Evolutionary conservation across 2,888 invertebrate genomes (phyloP).

Genomic region (Xanthorhoe designata): DNA sequence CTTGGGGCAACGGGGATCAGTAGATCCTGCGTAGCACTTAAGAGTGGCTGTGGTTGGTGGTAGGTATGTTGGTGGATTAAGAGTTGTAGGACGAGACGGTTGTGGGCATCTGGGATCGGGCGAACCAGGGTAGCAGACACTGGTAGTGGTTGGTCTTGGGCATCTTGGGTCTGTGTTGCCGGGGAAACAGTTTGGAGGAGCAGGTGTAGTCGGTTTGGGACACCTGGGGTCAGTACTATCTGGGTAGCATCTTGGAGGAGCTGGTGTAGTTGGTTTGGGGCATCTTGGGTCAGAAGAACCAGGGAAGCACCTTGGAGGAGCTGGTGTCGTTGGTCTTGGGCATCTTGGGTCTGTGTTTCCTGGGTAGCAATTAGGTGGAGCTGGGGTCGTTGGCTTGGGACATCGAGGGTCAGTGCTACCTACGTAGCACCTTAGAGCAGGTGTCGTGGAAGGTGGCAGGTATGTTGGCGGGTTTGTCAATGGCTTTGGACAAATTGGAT

Average conservation of each 20-base stretch:
- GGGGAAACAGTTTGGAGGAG: slow-evolving; percentile 37
- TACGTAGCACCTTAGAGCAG: slow-evolving; percentile 56
- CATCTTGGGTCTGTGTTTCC: slow-evolving; percentile 43
- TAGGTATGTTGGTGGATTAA: slow-evolving; percentile 46
- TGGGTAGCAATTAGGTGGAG: slow-evolving; percentile 48
- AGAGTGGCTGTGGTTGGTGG: slow-evolving; percentile 48
- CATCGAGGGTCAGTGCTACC: slow-evolving; percentile 53
- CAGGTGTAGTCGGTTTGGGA: slow-evolving; percentile 45
- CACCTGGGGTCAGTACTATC: slow-evolving; percentile 48
- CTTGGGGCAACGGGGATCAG: slow-evolving; percentile 49
- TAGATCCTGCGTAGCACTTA: slow-evolving; percentile 54
- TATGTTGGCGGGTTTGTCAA: slow-evolving; percentile 48
- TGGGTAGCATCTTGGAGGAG: slow-evolving; percentile 36
- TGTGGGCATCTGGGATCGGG: slow-evolving; percentile 62
- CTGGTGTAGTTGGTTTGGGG: slow-evolving; percentile 31
- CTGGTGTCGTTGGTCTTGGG: slow-evolving; percentile 44
- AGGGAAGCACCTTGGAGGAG: slow-evolving; percentile 30
- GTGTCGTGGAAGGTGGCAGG: slow-evolving; percentile 45
- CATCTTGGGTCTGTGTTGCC: slow-evolving; percentile 47
- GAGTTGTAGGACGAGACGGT: slow-evolving; percentile 45
- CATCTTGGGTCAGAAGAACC: slow-evolving; percentile 30
- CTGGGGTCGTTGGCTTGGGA: slow-evolving; percentile 47
- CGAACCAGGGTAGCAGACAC: slow-evolving; percentile 53
- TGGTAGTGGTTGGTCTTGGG: slow-evolving; percentile 47
- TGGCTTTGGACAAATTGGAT: slow-evolving; percentile 58